Evolutionary conservation across 2,797 vertebrate genomes (phyloP), one percentile per base, ranked within the genome.

Genomic region (Crocidura indochinensis): DNA sequence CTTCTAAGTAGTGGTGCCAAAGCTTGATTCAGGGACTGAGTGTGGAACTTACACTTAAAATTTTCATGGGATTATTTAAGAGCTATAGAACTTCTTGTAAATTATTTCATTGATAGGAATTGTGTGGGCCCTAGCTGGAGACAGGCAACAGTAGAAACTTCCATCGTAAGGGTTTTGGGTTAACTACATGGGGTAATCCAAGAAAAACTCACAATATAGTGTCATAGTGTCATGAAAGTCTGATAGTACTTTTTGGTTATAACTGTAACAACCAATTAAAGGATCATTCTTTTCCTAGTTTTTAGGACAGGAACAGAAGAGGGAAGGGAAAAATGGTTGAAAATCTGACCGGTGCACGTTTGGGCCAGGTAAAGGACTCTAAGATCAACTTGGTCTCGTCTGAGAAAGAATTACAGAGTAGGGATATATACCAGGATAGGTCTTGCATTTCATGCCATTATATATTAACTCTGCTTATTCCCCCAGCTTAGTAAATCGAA

Each of bases 71-170:
- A 56, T 47, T 20, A 20, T n/a, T 38, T 67, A 8, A 38, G 62
- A 22, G 27, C 5, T 67, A 86, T 49, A 80, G 74, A 75, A 75
- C 64, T 67, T 44, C 22, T 20, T 76, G 46, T 1, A 95, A 88
- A 56, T 73, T 75, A 90, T 47, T 49, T 75, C 64, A 88, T 46
- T 74, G 64, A 27, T 79, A 2, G 8, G 20, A 83, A 22, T 27
- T 74, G 92, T 53, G 24, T 44, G 79, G 94, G 89, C 82, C 81
- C 67, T 69, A 84, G 3, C 49, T 60, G n/a, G 84, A 79, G 69
- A 62, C 47, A 31, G 19, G 6, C 60, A 31, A 80, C 46, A 38
- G 60, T 38, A 86, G 93, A 92, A 75, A 77, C 6, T 38, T 67
- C 53, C 47, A 26, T 69, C 24, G 24, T 1, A 22, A 60, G 1